A percentile compares a stretch with the other conserved stretches of the same genome.
Evolutionary conservation across 2,888 invertebrate species (phyloP).

Genomic region (Mechanitis mazaeus): DNA sequence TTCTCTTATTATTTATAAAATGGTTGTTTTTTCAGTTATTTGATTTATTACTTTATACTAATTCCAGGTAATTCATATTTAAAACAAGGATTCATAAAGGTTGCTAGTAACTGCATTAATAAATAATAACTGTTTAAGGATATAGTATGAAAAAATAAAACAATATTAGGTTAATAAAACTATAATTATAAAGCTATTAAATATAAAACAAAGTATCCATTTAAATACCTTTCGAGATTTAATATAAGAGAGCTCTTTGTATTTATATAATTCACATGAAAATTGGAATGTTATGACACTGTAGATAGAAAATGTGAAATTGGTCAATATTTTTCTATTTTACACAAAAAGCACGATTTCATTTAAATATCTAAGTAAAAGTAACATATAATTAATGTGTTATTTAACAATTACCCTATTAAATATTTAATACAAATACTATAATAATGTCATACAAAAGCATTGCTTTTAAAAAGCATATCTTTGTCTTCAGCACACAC

Average conservation of each 20-base stretch:
- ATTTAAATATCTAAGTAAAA: background rate
- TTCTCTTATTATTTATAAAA: background rate
- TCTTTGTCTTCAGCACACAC: slow-evolving; percentile 18
- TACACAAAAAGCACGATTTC: slow-evolving; percentile 14
- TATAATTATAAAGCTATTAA: slow-evolving; percentile 6
- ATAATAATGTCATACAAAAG: slow-evolving; percentile 8
- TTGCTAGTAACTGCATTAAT: no score
- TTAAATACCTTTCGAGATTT: slow-evolving; percentile 1
- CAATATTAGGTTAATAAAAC: slow-evolving; percentile 2
- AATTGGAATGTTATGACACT: slow-evolving; percentile 2
- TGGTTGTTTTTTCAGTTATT: background rate
- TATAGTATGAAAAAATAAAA: background rate
- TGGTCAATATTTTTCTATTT: slow-evolving; percentile 11
- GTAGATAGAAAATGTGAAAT: slow-evolving; percentile 1
- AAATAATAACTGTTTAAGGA: no score
- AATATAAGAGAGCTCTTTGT: slow-evolving; percentile 7
- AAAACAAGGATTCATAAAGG: no score
- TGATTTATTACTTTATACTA: no score
- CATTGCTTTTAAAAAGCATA: slow-evolving; percentile 28
- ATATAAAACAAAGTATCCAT: slow-evolving; percentile 4
- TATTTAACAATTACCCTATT: slow-evolving; percentile 17
- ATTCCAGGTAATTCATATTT: no score
- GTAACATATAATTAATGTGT: slow-evolving; percentile 11
- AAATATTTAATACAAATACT: slow-evolving; percentile 14
- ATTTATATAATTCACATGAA: background rate